A percentile compares a stretch with the other conserved stretches of the same genome.
Evolutionary conservation across 1,140 invertebrate species (phyloP).

Genomic region (Drosophila littoralis): DNA sequence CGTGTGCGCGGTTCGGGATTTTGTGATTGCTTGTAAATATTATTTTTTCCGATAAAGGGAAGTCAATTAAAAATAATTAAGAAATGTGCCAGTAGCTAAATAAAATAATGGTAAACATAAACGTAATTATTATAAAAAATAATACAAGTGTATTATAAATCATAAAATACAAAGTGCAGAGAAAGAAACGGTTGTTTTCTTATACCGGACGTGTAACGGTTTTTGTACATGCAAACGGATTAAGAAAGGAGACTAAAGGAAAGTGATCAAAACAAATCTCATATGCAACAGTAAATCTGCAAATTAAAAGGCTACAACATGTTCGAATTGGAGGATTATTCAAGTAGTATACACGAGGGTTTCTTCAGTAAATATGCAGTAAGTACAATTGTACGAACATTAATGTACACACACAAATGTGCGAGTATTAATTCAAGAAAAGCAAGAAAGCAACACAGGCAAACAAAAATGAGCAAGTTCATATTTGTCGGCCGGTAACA

Average conservation of each 20-base stretch:
- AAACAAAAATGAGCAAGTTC: slow-evolving; percentile 15
- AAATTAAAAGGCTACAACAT: slow-evolving; percentile 48
- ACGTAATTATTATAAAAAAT: slow-evolving; percentile 10
- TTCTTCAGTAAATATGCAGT: slow-evolving; percentile 84
- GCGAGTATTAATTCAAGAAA: slow-evolving; percentile 50
- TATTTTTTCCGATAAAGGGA: slow-evolving; percentile 17
- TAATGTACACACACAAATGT: slow-evolving; percentile 2
- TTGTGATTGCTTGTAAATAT: slow-evolving; percentile 35
- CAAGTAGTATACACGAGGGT: slow-evolving; percentile 79
- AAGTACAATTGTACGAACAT: slow-evolving; percentile 38
- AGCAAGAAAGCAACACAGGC: slow-evolving; percentile 36
- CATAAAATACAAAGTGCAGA: slow-evolving; percentile 20
- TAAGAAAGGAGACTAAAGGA: slow-evolving; percentile 24
- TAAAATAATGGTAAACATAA: slow-evolving; percentile 7
- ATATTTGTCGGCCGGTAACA: slow-evolving; percentile 61
- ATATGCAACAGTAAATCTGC: slow-evolving; percentile 34
- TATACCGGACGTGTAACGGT: slow-evolving; percentile 42
- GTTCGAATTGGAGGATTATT: slow-evolving; percentile 84
- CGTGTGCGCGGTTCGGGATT: slow-evolving; percentile 27
- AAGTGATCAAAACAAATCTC: slow-evolving; percentile 73
- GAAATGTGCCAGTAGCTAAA: slow-evolving; percentile 26
- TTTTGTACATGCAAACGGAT: slow-evolving; percentile 28
- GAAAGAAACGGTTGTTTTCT: slow-evolving; percentile 43
- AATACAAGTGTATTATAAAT: slow-evolving; percentile 26
- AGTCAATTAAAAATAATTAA: slow-evolving; percentile 12